A percentile compares a stretch with the other conserved stretches of the same genome.
These are phyloP conservation scores for Siniperca scherzeri DNA, from an alignment of 2,797 vertebrate species.

Conservation along the genomic window DNA sequence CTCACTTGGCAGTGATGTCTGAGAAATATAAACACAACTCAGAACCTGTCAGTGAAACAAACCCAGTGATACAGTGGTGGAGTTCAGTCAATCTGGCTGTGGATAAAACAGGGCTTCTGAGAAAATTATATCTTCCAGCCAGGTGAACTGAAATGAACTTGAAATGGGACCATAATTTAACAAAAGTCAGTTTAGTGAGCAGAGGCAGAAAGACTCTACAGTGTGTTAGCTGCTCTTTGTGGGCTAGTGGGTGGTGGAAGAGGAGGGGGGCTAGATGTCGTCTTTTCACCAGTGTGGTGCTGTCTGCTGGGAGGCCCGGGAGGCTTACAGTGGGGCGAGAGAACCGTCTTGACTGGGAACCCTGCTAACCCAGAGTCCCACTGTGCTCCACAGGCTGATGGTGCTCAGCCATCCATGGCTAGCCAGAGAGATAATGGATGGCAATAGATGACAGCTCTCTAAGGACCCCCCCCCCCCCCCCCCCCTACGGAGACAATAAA, in stretches of 20 bases:
- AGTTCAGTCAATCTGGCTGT: neutral
- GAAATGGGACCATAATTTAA: slow-evolving; percentile 14
- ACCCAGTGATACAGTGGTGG: neutral
- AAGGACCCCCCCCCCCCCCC: slow-evolving; percentile 26
- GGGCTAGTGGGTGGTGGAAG: slow-evolving; percentile 24
- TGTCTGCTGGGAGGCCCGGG: slow-evolving; percentile 39
- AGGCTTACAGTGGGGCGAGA: slow-evolving; percentile 46
- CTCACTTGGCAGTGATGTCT: slow-evolving; percentile 2
- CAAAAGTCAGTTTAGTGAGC: slow-evolving; percentile 38
- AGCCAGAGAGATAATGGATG: slow-evolving; percentile 74
- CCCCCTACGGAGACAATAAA: slow-evolving; percentile 33
- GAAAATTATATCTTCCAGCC: slow-evolving; percentile 21
- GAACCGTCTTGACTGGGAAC: slow-evolving; percentile 45
- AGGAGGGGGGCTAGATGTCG: slow-evolving; percentile 13
- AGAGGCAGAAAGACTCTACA: slow-evolving; percentile 15
- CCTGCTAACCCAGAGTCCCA: slow-evolving; percentile 61
- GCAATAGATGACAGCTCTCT: slow-evolving; percentile 71
- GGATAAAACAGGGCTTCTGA: slow-evolving; percentile 2
- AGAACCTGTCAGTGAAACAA: slow-evolving; percentile 30
- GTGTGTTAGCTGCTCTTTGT: slow-evolving; percentile 38
- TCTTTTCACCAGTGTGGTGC: slow-evolving; percentile 48
- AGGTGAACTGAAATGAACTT: slow-evolving; percentile 51
- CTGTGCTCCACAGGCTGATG: slow-evolving; percentile 60
- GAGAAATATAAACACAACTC: slow-evolving; percentile 36
- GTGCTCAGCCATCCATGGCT: slow-evolving; percentile 70